Base-by-base conservation (phyloP, 2,888 invertebrate species). In the Amiota minor region DNA sequence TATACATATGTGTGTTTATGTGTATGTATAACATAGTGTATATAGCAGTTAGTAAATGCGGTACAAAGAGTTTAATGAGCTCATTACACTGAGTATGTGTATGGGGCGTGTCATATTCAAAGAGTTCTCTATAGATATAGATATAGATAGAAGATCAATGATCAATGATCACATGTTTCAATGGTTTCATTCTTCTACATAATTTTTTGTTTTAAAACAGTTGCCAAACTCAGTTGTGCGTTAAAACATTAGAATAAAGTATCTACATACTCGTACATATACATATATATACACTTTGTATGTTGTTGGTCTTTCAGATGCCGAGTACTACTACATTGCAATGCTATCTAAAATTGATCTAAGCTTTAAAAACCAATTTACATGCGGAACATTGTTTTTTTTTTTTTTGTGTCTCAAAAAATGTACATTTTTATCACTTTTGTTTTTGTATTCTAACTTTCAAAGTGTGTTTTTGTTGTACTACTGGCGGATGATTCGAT, bases 151-250 rank as follows among this genome's bases (percentile, higher is more conserved):
- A 73, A 77, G 76, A 75, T 79, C 80, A 68, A 50, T 81, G 76
- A 53, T 76, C 81, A 79, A 35, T 81, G 77, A 80, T 80, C 79
- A 79, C 82, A 82, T 81, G 76, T 81, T 81, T 81, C 78, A 78
- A 68, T 62, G 62, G 35, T 16, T 16, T 59, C 59, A 59, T 59
- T 59, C 59, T 59, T 59, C 20, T 20, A 18, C 20, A 18, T 35
- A 35, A 35, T 20, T 59, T 50, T 50, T n/a, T n/a, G 53, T 50
- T 35, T 35, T 35, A 35, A 35, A 35, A 35, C 2, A 50, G 71
- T 72, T 76, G 78, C 78, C 35, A 62, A 69, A 73, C 59, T 82
- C 78, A 82, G 79, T 76, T 78, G 77, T 80, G 81, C 80, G 82
- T 80, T 75, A 81, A 82, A 77, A 78, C 55, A 72, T 65, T 69